phyloP scores from a whole-genome alignment of 2,797 vertebrate genomes.

The Bufotes viridis region DNA sequence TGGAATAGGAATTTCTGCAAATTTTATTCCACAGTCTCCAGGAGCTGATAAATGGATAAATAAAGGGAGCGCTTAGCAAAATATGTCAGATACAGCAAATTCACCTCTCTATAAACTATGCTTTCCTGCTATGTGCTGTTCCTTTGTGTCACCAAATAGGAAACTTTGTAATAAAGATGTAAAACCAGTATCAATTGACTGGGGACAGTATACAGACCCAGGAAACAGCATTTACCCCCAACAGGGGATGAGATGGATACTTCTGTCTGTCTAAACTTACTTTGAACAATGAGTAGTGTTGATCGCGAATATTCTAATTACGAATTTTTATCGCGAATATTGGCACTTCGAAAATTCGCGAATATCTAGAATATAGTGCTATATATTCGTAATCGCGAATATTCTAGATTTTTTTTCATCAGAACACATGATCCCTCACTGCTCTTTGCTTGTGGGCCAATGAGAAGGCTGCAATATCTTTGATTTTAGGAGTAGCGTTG shows the following conservation, averaged over 20 bases:
- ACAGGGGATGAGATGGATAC: not conserved
- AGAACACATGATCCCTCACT: too few species aligned
- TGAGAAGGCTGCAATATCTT: too few species aligned
- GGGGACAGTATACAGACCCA: not conserved
- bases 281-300: too few species aligned
- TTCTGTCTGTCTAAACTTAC: not conserved
- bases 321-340: too few species aligned
- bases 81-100: conserved; percentile 31
- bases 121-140: not conserved
- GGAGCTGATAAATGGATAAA: conserved; percentile 46
- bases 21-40: conserved; percentile 31
- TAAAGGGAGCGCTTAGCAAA: conserved; percentile 24
- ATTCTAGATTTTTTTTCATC: too few species aligned
- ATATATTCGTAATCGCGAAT: too few species aligned
- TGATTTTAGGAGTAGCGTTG: too few species aligned
- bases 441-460: too few species aligned
- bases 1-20: conserved; percentile 22
- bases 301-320: too few species aligned
- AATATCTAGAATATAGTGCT: too few species aligned
- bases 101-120: conserved; percentile 1
- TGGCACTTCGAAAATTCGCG: too few species aligned
- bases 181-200: not conserved
- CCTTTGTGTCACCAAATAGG: not conserved
- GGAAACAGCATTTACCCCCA: not conserved
- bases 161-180: not conserved